phyloP scores from a whole-genome alignment of 1,140 invertebrate species.

The Anagrus nilaparvatae region DNA sequence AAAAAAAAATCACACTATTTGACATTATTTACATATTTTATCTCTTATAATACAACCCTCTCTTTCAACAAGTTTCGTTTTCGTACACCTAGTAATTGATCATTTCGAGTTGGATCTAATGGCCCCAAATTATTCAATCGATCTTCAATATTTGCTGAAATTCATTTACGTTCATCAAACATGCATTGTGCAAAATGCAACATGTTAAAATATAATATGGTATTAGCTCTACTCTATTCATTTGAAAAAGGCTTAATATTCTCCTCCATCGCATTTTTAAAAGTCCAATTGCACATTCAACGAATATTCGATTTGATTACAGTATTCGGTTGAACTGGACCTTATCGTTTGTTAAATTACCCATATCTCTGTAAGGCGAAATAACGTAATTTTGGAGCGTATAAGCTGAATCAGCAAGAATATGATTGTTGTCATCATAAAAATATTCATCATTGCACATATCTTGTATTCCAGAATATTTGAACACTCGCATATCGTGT shows the following conservation, averaged over 20 bases:
- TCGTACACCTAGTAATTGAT: no score
- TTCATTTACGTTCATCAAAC: no score
- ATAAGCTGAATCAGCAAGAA: constrained; percentile 21
- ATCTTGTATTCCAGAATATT: constrained; percentile 8
- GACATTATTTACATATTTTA: no score
- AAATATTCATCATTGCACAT: constrained; percentile 15
- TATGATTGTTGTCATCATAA: constrained; percentile 15
- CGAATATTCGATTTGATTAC: constrained; percentile 5
- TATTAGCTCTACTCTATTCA: constrained; percentile 10
- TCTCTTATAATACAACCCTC: no score
- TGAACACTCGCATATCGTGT: constrained; percentile 21
- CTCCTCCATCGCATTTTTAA: constrained; percentile 14
- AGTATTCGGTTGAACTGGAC: constrained; percentile 10
- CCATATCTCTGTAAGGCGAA: constrained; percentile 19
- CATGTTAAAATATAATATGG: constrained; percentile 18
- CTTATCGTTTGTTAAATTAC: constrained; percentile 12
- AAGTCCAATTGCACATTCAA: constrained; percentile 10
- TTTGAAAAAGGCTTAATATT: constrained; percentile 15
- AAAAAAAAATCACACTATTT: no score
- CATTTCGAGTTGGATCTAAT: no score
- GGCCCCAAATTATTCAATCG: no score
- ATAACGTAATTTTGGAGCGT: constrained; percentile 15
- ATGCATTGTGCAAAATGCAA: constrained; percentile 16
- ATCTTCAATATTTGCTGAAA: no score
- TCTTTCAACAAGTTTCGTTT: no score